phyloP scores from a whole-genome alignment of 2,888 invertebrate genomes.

The Drosophila mercatorum region DNA sequence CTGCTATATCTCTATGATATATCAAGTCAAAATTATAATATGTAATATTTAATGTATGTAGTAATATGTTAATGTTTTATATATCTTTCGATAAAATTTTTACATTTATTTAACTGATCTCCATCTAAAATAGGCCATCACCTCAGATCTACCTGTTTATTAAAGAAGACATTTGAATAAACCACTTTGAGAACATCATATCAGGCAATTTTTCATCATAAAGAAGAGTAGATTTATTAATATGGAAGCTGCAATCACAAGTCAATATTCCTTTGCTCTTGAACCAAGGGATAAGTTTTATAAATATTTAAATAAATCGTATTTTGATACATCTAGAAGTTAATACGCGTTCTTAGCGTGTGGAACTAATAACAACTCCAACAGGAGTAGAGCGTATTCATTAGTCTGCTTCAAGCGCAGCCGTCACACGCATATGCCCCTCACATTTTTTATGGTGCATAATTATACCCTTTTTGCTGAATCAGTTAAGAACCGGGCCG shows the following conservation, averaged over 20 bases:
- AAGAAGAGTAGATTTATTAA: no score
- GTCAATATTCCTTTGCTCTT: neutral
- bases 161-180: neutral
- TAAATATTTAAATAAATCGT: neutral
- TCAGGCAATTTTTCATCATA: neutral
- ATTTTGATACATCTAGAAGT: neutral
- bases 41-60: no score
- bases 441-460: constrained; percentile 52
- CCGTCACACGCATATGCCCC: neutral
- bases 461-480: constrained; percentile 70
- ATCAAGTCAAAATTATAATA: no score
- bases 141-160: neutral
- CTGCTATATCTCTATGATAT: no score
- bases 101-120: no score
- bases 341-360: neutral
- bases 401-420: neutral
- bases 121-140: no score
- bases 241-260: neutral
- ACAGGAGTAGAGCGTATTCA: constrained; percentile 16
- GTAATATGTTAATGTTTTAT: no score
- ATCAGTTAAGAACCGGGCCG: constrained; percentile 28
- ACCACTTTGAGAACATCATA: no score
- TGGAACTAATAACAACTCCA: neutral
- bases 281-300: neutral
- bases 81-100: no score